Evolutionary conservation across 2,888 invertebrate species (phyloP).

Genomic region (Phania funesta): DNA sequence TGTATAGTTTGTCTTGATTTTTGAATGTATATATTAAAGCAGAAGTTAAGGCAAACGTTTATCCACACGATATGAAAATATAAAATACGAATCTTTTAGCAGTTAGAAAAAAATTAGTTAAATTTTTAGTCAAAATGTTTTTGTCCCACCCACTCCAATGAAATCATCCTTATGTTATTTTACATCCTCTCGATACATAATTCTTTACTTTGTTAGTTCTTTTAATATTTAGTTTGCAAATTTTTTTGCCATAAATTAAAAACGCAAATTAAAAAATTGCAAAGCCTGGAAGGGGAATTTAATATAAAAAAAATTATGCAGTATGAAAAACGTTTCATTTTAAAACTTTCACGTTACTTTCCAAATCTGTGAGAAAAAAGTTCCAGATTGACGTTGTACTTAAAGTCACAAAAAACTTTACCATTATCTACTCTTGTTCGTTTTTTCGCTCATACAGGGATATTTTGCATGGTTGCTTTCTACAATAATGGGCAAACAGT

Average conservation of each 20-base stretch:
- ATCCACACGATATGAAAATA: too few relatives aligned
- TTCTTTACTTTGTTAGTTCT: not conserved
- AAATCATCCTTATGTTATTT: not conserved
- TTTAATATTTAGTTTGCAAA: not conserved
- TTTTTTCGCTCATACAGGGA: not conserved
- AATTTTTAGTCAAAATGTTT: too few relatives aligned
- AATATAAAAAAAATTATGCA: not conserved
- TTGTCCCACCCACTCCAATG: too few relatives aligned
- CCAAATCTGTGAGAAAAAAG: too few relatives aligned
- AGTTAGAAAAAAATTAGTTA: too few relatives aligned
- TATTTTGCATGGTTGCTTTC: not conserved
- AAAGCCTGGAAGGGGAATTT: not conserved
- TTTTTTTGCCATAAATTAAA: not conserved
- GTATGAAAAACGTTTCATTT: too few relatives aligned
- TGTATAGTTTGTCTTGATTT: too few relatives aligned
- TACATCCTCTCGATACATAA: not conserved
- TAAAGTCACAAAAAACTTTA: not conserved
- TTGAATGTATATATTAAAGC: too few relatives aligned
- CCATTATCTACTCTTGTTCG: not conserved
- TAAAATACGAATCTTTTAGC: too few relatives aligned
- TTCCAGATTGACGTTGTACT: not conserved
- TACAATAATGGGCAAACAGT: too few relatives aligned
- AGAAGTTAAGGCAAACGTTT: too few relatives aligned
- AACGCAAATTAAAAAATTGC: not conserved
- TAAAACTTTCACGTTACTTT: not conserved